These are phyloP conservation scores for Megaceryle torquata DNA, from an alignment of 2,113 vertebrate genomes.

Conservation along the genomic window DNA sequence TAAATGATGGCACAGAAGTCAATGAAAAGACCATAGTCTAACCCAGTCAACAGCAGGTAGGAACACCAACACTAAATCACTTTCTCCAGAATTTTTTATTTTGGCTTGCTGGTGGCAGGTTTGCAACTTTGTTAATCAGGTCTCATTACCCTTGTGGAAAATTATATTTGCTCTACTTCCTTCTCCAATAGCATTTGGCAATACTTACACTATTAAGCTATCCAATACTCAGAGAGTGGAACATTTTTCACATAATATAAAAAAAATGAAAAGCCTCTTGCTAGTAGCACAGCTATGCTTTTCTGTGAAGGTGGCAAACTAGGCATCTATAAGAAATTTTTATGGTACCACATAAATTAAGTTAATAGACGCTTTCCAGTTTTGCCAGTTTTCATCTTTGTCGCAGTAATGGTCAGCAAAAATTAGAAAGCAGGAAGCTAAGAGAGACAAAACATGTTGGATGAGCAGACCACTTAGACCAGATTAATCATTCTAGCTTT, in stretches of 20 bases:
- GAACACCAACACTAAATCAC: neutral
- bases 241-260: neutral
- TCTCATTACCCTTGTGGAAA: slow-evolving; percentile 32
- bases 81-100: neutral
- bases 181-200: slow-evolving; percentile 17
- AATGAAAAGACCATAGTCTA: neutral
- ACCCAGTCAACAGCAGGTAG: slow-evolving; percentile 14
- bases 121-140: slow-evolving; percentile 38
- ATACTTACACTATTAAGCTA: neutral
- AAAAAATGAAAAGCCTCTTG: neutral
- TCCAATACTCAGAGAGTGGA: neutral
- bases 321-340: neutral
- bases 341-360: neutral
- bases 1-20: slow-evolving; percentile 45
- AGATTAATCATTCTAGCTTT: neutral
- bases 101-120: neutral
- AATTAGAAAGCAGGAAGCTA: neutral
- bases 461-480: neutral
- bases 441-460: neutral
- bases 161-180: slow-evolving; percentile 29
- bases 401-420: neutral
- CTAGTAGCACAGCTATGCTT: neutral
- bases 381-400: neutral
- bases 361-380: neutral
- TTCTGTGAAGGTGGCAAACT: neutral